phyloP scores from a whole-genome alignment of 2,113 vertebrate genomes.

The Myotis lucifugus region DNA sequence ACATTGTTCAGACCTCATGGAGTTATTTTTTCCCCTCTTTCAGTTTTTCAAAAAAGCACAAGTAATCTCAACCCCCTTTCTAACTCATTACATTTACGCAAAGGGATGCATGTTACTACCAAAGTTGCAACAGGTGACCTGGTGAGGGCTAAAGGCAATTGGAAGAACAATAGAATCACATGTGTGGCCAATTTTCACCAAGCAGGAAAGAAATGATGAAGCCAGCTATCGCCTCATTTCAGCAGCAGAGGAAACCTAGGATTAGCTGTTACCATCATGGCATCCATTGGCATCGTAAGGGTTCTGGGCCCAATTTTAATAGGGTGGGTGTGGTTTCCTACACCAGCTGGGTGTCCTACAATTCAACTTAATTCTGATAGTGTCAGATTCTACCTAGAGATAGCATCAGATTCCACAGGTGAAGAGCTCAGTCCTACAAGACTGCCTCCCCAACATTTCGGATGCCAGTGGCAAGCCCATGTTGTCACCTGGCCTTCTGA shows the following conservation, averaged over 20 bases:
- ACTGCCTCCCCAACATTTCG: neutral
- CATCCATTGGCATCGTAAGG: neutral
- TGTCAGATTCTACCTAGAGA: neutral
- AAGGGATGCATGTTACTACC: neutral
- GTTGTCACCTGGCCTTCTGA: neutral
- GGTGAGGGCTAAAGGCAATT: neutral
- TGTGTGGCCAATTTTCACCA: neutral
- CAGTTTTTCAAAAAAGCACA: neutral
- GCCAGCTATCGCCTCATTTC: neutral
- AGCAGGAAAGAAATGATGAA: neutral
- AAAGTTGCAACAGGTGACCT: neutral
- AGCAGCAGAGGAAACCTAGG: neutral
- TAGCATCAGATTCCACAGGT: neutral
- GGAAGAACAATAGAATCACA: neutral
- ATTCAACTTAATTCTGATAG: neutral
- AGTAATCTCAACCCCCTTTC: neutral
- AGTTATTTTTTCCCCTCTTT: neutral
- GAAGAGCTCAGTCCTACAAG: neutral
- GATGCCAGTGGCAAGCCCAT: neutral
- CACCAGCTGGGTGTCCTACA: neutral
- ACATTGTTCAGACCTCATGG: neutral
- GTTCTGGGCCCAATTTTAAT: neutral
- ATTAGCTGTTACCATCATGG: neutral
- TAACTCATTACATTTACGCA: neutral
- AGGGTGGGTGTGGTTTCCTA: neutral